phyloP scores from a whole-genome alignment of 1,140 invertebrate genomes.

The Leptestheria dahalacensis region DNA sequence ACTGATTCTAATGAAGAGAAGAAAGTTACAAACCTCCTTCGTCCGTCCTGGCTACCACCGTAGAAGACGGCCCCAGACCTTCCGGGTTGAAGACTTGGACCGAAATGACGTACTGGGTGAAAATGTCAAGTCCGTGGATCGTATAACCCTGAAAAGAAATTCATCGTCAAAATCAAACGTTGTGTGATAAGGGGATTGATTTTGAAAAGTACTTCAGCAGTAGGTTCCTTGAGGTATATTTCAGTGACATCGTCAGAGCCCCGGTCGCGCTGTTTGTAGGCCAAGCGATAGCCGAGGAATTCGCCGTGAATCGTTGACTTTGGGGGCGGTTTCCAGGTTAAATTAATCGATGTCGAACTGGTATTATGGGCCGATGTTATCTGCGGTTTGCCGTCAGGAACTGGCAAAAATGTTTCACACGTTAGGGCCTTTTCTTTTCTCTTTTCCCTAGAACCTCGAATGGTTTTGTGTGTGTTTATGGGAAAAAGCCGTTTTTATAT shows the following conservation, averaged over 20 bases:
- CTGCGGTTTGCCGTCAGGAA: slow-evolving; percentile 51
- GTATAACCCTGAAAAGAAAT: slow-evolving; percentile 43
- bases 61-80: slow-evolving; percentile 49
- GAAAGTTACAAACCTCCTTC: slow-evolving; percentile 53
- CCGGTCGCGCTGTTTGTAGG: slow-evolving; percentile 41
- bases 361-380: slow-evolving; percentile 54
- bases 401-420: slow-evolving; percentile 28
- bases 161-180: neutral
- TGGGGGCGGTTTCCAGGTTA: slow-evolving; percentile 52
- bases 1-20: too few species aligned
- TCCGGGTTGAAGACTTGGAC: slow-evolving; percentile 61
- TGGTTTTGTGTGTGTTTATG: too few species aligned
- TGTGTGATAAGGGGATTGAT: neutral
- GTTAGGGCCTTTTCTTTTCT: neutral
- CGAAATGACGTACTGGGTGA: slow-evolving; percentile 56
- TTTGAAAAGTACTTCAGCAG: slow-evolving; percentile 39
- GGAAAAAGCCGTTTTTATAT: too few species aligned
- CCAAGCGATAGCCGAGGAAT: slow-evolving; percentile 56
- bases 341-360: slow-evolving; percentile 47
- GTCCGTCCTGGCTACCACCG: slow-evolving; percentile 57
- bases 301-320: slow-evolving; percentile 55
- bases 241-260: slow-evolving; percentile 39
- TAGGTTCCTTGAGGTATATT: slow-evolving; percentile 48
- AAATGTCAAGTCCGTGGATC: slow-evolving; percentile 49
- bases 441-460: too few species aligned